Conservation (phyloP, 2,113 vertebrate genomes). For the Misgurnus anguillicaudatus region DNA sequence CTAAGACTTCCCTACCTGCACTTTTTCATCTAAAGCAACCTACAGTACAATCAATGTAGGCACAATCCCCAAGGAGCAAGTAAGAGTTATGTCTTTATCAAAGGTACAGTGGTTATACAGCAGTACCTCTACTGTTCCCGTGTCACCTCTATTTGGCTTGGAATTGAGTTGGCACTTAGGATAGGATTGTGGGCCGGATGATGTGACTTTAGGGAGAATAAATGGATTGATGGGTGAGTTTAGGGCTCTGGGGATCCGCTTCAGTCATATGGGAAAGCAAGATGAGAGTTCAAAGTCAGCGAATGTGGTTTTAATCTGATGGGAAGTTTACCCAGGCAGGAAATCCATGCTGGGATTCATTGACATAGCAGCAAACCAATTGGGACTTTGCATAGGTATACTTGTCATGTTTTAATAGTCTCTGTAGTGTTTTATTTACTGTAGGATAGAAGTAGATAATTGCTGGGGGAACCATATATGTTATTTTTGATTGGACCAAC, state of each 20-base stretch:
- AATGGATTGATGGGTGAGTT: slow-evolving; percentile 4
- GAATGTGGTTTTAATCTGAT: slow-evolving; percentile 60
- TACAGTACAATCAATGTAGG: neutral
- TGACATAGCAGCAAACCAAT: slow-evolving; percentile 54
- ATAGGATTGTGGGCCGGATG: neutral
- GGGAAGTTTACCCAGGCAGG: slow-evolving; percentile 61
- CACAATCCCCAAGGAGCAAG: neutral
- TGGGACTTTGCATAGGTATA: slow-evolving; percentile 24
- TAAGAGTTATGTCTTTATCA: slow-evolving; percentile 8
- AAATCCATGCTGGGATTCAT: slow-evolving; percentile 53
- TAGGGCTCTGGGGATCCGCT: slow-evolving; percentile 24
- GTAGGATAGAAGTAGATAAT: neutral
- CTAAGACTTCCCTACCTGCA: too few species aligned
- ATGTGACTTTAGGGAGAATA: neutral
- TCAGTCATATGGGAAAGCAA: neutral
- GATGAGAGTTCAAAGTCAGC: slow-evolving; percentile 29
- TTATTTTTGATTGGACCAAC: neutral
- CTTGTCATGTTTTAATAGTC: slow-evolving; percentile 12
- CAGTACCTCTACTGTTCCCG: neutral
- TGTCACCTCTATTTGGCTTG: neutral
- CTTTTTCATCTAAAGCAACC: neutral
- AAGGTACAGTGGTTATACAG: neutral
- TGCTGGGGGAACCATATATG: neutral
- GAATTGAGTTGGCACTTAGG: neutral
- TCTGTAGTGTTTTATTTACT: neutral